Conservation (phyloP, 1,140 invertebrate genomes). For the Zaprionus vittiger region DNA sequence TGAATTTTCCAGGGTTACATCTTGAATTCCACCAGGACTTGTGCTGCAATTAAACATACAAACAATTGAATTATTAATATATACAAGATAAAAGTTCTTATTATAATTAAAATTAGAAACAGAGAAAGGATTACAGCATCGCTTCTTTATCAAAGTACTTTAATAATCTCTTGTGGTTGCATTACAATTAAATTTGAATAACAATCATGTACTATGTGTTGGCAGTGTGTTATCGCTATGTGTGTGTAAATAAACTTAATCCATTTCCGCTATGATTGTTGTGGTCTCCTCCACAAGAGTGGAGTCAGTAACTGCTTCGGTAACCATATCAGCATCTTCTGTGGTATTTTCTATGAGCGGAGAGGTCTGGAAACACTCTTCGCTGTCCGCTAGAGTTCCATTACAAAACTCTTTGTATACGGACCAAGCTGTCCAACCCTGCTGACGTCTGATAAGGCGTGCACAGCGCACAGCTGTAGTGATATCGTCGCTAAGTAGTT, state of each 20-base stretch:
- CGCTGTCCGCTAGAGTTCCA: constrained; percentile 55
- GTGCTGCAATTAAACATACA: constrained; percentile 84
- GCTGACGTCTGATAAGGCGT: constrained; percentile 58
- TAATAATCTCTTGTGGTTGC: constrained; percentile 1
- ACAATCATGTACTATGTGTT: background rate
- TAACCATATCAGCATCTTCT: constrained; percentile 5
- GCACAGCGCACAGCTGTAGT: constrained; percentile 73
- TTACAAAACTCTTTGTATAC: constrained; percentile 86
- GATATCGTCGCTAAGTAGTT: constrained; percentile 74
- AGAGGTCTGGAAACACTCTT: constrained; percentile 59
- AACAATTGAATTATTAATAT: constrained; percentile 48
- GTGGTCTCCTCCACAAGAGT: constrained; percentile 1
- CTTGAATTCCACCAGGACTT: constrained; percentile 85
- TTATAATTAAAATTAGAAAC: background rate
- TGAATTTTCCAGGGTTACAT: constrained; percentile 85
- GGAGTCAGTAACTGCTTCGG: constrained; percentile 4
- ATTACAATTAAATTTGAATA: constrained; percentile 15
- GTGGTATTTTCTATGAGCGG: background rate
- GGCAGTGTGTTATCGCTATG: constrained; percentile 29
- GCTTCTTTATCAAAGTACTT: background rate
- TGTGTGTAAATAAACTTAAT: constrained; percentile 27
- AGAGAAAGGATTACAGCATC: background rate
- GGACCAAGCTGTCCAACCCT: constrained; percentile 90
- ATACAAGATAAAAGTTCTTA: background rate
- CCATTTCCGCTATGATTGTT: constrained; percentile 22